Conservation (phyloP, 2,113 vertebrate genomes). For the Ariopsis seemanni region DNA sequence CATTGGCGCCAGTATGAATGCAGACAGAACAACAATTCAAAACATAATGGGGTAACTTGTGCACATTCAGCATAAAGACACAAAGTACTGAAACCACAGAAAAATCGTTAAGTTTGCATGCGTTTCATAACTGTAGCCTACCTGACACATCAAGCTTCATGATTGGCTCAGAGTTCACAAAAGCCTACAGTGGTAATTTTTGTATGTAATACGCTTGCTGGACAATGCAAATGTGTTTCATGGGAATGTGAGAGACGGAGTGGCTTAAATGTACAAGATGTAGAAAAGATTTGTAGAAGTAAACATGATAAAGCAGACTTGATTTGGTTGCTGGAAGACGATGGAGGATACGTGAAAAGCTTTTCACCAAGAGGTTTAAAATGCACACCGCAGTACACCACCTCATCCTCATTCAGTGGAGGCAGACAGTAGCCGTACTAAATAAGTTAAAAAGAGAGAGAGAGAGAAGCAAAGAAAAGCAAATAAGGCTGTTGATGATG, state of each 20-base stretch:
- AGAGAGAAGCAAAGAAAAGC: neutral
- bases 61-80: constrained; percentile 1
- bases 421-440: constrained; percentile 91
- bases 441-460: constrained; percentile 46
- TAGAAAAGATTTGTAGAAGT: neutral
- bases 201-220: neutral
- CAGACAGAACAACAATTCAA: neutral
- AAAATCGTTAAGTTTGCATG: neutral
- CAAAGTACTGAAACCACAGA: neutral
- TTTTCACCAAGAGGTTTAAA: constrained; percentile 80
- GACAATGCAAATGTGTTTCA: neutral
- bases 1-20: neutral
- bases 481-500: neutral
- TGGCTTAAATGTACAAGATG: neutral
- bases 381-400: constrained; percentile 82
- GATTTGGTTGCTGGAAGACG: neutral
- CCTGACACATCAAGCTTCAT: neutral
- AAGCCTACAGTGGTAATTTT: neutral
- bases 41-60: neutral
- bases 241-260: neutral
- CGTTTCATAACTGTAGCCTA: neutral
- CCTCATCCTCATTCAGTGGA: constrained; percentile 63
- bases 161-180: neutral
- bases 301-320: constrained; percentile 48
- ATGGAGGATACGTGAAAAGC: constrained; percentile 83